Base-by-base conservation (phyloP, 2,113 vertebrate species). In the Nerophis ophidion region DNA sequence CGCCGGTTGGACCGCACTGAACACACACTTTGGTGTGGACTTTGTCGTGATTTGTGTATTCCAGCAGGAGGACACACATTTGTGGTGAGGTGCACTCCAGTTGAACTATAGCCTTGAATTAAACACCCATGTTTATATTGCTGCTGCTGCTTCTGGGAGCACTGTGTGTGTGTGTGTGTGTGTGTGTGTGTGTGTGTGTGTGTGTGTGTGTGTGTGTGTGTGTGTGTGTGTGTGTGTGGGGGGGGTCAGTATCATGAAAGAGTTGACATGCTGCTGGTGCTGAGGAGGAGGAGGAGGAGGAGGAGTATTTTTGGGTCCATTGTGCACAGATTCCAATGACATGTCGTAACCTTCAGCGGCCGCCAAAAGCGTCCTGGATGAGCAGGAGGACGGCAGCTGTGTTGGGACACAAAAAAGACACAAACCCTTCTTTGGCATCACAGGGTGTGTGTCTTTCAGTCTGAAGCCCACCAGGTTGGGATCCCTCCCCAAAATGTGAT, bases 271-370 rank as follows among this genome's bases (percentile, higher is more conserved):
- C 61, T 63, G 65, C 61, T 63, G 65, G 61, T 66, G 76, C 66
- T 70, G 33, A 56, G 72, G 71, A 58, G 58, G 59, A 57, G 49
- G 65, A 38, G 70, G 48, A 12, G 33, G 16, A 17, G 40, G 40
- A 44, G 40, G 40, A 44, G 66, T 44, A 61, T 63, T 46, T 56
- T 35, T 42, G 49, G 57, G 52, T 76, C 80, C 59, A 82, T 84
- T 84, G 79, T 82, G 66, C 74, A 15, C 68, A 70, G 79, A 84
- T 84, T 83, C 79, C 79, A 83, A 59, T 78, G 81, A 87, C 83
- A 82, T 81, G 51, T 70, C 82, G 83, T 84, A 83, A 84, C 84
- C 81, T 72, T 66, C 38, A 65, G 61, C 74, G 58, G 54, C 52
- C 72, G 83, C 80, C 81, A 77, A 57, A 50, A 48, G 53, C 63